These are phyloP conservation scores for Leptobrachium leishanense DNA, from an alignment of 2,113 vertebrate species.

Conservation along the genomic window DNA sequence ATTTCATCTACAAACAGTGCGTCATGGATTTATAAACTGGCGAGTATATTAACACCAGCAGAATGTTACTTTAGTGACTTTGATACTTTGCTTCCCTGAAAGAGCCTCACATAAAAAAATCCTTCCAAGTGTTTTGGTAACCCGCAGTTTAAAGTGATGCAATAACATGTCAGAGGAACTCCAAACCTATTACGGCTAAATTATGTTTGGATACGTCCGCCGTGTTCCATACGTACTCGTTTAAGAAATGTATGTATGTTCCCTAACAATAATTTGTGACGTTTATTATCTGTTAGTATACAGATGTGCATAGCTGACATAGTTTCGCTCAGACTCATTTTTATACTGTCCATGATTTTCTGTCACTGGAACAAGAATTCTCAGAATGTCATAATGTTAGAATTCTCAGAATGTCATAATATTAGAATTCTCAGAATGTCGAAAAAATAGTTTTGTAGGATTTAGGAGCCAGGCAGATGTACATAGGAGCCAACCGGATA, in stretches of 20 bases:
- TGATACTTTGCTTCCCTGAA: neutral
- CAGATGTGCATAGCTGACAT: constrained; percentile 40
- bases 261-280: constrained; percentile 10
- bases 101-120: neutral
- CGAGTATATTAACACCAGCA: neutral
- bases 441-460: too few species aligned
- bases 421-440: too few species aligned
- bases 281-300: constrained; percentile 44
- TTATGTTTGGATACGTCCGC: neutral
- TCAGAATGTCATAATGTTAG: neutral
- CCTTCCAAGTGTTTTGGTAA: constrained; percentile 15
- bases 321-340: constrained; percentile 14
- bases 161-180: constrained; percentile 4
- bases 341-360: neutral
- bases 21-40: neutral
- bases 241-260: constrained; percentile 1
- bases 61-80: neutral
- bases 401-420: neutral
- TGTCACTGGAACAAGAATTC: constrained; percentile 8
- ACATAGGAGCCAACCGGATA: too few species aligned
- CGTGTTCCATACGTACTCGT: neutral
- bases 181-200: neutral
- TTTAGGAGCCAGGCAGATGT: too few species aligned
- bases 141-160: constrained; percentile 2
- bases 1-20: too few species aligned